phyloP scores from a whole-genome alignment of 2,888 invertebrate genomes.

The Sipha maydis region DNA sequence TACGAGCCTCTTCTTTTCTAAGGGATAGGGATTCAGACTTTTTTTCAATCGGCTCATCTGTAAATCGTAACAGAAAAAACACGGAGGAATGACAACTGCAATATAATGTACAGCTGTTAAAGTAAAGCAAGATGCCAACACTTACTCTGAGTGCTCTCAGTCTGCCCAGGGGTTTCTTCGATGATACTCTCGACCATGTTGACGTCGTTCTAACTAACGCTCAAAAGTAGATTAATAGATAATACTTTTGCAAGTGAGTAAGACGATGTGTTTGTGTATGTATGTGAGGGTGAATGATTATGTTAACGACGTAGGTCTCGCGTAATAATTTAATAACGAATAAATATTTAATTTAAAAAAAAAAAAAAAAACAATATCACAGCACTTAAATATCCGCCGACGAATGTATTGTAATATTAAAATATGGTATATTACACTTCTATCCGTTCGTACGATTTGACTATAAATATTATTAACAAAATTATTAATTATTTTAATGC shows the following conservation, averaged over 20 bases:
- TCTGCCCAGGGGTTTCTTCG: slow-evolving; percentile 70
- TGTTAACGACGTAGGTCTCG: neutral
- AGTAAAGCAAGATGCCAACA: neutral
- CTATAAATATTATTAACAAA: neutral
- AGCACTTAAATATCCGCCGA: slow-evolving; percentile 61
- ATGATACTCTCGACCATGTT: slow-evolving; percentile 77
- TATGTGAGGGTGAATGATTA: neutral
- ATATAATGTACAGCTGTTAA: neutral
- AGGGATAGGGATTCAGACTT: slow-evolving; percentile 53
- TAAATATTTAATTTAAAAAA: slow-evolving; percentile 57
- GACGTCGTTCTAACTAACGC: neutral
- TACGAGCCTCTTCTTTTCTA: slow-evolving; percentile 84
- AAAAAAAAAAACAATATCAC: slow-evolving; percentile 63
- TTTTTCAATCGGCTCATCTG: slow-evolving; percentile 11
- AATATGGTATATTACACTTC: neutral
- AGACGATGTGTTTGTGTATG: neutral
- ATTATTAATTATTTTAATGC: neutral
- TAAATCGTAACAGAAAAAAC: neutral
- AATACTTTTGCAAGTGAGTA: slow-evolving; percentile 19
- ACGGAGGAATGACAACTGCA: neutral
- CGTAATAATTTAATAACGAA: slow-evolving; percentile 50
- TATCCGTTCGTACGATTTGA: slow-evolving; percentile 18
- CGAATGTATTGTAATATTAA: slow-evolving; percentile 20
- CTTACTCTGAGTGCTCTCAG: slow-evolving; percentile 69
- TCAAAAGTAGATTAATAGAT: slow-evolving; percentile 15